These are phyloP conservation scores for Metaphire vulgaris DNA, from an alignment of 1,140 invertebrate genomes.

Conservation along the genomic window DNA sequence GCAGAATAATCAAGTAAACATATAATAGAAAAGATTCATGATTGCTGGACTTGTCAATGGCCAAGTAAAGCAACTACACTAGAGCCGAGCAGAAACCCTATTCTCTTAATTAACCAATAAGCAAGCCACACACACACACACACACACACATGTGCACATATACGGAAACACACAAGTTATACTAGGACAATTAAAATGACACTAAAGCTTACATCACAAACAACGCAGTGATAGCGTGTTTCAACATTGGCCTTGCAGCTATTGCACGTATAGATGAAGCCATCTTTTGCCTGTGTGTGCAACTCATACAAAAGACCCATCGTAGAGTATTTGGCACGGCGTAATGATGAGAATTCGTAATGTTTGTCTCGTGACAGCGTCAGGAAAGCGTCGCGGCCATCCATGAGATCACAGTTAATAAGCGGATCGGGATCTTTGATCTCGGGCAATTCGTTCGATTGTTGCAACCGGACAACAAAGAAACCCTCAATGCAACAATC, in stretches of 20 bases:
- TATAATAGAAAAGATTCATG: too few species aligned
- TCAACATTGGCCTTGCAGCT: slow-evolving; percentile 91
- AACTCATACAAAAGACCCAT: slow-evolving; percentile 96
- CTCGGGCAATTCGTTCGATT: slow-evolving; percentile 84
- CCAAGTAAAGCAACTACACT: too few species aligned
- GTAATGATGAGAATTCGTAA: slow-evolving; percentile 94
- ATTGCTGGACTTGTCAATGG: too few species aligned
- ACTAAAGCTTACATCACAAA: slow-evolving; percentile 79
- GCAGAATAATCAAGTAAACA: too few species aligned
- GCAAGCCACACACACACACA: too few species aligned
- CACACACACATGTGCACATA: too few species aligned
- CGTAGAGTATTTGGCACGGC: slow-evolving; percentile 90
- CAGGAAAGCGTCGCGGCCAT: slow-evolving; percentile 96
- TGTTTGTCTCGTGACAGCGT: slow-evolving; percentile 97
- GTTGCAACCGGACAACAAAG: slow-evolving; percentile 93
- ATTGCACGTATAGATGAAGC: slow-evolving; percentile 95
- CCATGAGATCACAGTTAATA: slow-evolving; percentile 96
- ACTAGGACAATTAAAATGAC: too few species aligned
- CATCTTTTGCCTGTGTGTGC: slow-evolving; percentile 70
- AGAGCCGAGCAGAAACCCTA: too few species aligned
- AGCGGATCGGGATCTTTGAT: slow-evolving; percentile 82
- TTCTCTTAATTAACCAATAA: too few species aligned
- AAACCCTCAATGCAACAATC: too few species aligned
- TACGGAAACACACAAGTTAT: too few species aligned
- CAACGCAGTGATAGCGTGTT: slow-evolving; percentile 91